Evolutionary conservation across 2,888 invertebrate species (phyloP).

Genomic region (Acrobasis suavella): DNA sequence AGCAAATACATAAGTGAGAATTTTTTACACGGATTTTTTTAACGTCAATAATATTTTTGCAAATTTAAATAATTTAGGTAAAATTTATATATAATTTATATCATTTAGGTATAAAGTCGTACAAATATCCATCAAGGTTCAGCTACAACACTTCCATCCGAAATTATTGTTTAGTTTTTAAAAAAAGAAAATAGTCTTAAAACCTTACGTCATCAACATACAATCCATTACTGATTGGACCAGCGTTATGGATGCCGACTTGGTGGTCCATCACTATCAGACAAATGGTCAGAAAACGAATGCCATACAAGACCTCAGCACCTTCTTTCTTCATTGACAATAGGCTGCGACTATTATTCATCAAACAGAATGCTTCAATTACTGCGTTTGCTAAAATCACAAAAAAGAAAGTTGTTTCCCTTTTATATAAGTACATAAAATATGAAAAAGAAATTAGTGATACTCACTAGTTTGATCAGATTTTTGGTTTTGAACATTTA

Average conservation of each 20-base stretch:
- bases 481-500: constrained; percentile 39
- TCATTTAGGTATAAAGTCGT: too few relatives aligned
- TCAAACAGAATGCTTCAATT: constrained; percentile 61
- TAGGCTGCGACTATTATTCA: constrained; percentile 60
- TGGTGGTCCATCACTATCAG: constrained; percentile 82
- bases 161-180: too few relatives aligned
- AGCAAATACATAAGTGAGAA: too few relatives aligned
- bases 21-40: too few relatives aligned
- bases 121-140: too few relatives aligned
- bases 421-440: too few relatives aligned
- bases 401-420: too few relatives aligned
- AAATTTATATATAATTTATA: too few relatives aligned
- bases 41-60: too few relatives aligned
- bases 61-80: too few relatives aligned
- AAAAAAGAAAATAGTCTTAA: neutral
- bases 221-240: constrained; percentile 80
- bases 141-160: too few relatives aligned
- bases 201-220: constrained; percentile 75
- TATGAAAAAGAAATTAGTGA: neutral
- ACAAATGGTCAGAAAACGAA: constrained; percentile 80
- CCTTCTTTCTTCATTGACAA: constrained; percentile 57
- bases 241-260: constrained; percentile 76
- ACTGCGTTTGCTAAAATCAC: constrained; percentile 43
- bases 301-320: constrained; percentile 81
- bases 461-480: constrained; percentile 35